Evolutionary conservation across 1,140 invertebrate species (phyloP).

Genomic region (Augochlora pura): DNA sequence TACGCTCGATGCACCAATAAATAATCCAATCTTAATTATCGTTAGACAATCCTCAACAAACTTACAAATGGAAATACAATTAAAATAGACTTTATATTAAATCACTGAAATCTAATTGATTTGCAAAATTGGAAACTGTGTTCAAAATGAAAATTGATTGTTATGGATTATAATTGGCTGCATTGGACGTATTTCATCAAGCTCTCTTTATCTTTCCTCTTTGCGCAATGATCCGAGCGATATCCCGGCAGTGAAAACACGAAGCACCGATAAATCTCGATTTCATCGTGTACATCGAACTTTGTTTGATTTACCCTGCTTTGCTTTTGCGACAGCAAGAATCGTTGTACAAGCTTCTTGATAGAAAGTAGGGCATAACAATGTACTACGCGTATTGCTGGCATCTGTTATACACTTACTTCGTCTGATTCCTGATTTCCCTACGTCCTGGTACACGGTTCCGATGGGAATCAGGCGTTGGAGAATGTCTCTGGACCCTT

Average conservation of each 20-base stretch:
- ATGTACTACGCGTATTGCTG: slow-evolving; percentile 20
- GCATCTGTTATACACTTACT: background rate
- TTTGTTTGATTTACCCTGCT: slow-evolving; percentile 8
- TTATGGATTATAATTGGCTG: too few species aligned
- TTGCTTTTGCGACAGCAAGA: slow-evolving; percentile 1
- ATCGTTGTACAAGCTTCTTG: slow-evolving; percentile 12
- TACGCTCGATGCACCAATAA: background rate
- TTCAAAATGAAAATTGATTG: too few species aligned
- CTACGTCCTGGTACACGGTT: background rate
- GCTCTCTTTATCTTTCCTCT: background rate
- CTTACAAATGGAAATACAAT: too few species aligned
- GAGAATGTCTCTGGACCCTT: background rate
- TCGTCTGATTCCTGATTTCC: background rate
- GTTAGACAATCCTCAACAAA: too few species aligned
- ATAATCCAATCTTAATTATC: too few species aligned
- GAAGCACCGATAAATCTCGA: slow-evolving; percentile 10
- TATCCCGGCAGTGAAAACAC: slow-evolving; percentile 29
- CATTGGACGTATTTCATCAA: too few species aligned
- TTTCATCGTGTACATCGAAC: slow-evolving; percentile 16
- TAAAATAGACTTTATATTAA: too few species aligned
- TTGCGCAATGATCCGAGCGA: slow-evolving; percentile 1
- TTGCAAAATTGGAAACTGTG: too few species aligned
- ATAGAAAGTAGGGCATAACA: slow-evolving; percentile 29
- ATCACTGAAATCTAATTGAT: too few species aligned
- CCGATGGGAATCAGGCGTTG: slow-evolving; percentile 5